These are phyloP conservation scores for Ceratothoa steindachneri DNA, from an alignment of 2,888 invertebrate genomes.

Conservation along the genomic window DNA sequence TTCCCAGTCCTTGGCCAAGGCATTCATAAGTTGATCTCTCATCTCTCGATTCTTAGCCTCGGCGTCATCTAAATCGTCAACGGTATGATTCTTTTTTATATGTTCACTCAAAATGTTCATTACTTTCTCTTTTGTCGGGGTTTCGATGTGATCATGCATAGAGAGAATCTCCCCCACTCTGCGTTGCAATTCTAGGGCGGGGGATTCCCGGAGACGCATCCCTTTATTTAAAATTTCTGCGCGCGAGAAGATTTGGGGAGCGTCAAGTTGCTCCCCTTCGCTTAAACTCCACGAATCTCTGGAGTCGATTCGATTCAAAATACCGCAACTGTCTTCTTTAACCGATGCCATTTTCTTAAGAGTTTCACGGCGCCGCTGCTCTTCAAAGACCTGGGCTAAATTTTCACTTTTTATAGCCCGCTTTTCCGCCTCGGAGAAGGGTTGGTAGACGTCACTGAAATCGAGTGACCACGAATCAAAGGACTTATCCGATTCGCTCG, in stretches of 20 bases:
- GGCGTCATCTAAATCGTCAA: slow-evolving; percentile 18
- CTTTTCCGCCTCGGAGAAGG: not conserved
- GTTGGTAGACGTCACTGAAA: not conserved
- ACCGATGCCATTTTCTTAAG: not conserved
- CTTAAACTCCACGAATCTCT: slow-evolving; percentile 36
- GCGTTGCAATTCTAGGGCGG: slow-evolving; percentile 27
- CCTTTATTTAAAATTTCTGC: not conserved
- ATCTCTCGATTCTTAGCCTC: slow-evolving; percentile 46
- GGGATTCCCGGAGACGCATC: not conserved
- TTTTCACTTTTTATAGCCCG: not conserved
- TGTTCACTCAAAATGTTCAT: slow-evolving; percentile 38
- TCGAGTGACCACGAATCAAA: not conserved
- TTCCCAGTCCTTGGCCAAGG: slow-evolving; percentile 47
- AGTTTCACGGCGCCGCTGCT: not conserved
- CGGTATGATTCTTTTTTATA: slow-evolving; percentile 25
- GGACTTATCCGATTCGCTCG: not conserved
- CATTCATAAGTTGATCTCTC: slow-evolving; percentile 39
- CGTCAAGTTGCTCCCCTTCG: slow-evolving; percentile 30
- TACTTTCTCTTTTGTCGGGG: slow-evolving; percentile 28
- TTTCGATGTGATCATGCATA: slow-evolving; percentile 22
- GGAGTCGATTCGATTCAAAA: slow-evolving; percentile 6
- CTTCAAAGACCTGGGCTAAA: not conserved
- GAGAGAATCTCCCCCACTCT: slow-evolving; percentile 32
- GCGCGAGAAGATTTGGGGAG: not conserved
- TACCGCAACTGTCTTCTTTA: not conserved